These are phyloP conservation scores for Varecia variegata DNA, from an alignment of 2,797 vertebrate genomes.

Conservation along the genomic window DNA sequence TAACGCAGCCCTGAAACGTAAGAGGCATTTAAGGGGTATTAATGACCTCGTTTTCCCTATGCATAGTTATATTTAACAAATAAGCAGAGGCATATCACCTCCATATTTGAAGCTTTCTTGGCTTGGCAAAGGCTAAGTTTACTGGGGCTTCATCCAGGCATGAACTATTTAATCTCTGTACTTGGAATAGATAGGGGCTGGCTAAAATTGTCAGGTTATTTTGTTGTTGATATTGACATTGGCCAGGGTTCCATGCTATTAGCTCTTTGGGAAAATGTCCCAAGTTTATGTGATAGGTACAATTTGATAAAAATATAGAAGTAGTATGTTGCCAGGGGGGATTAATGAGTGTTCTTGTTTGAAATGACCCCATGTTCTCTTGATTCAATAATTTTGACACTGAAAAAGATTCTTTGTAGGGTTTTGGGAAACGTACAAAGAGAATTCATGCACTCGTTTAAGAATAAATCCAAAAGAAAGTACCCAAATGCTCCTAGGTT, in stretches of 20 bases:
- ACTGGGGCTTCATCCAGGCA: neutral
- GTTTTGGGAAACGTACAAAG: neutral
- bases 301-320: slow-evolving; percentile 12
- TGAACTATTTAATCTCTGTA: neutral
- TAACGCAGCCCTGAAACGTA: neutral
- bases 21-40: neutral
- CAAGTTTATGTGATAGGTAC: neutral
- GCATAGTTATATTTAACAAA: neutral
- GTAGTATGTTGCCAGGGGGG: neutral
- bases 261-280: neutral
- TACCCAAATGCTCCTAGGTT: neutral
- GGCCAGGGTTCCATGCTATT: neutral
- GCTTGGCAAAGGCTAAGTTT: neutral
- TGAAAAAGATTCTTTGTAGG: neutral
- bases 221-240: slow-evolving; percentile 41
- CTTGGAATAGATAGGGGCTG: neutral
- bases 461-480: neutral
- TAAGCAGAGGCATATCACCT: neutral
- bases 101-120: neutral
- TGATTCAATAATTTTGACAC: neutral
- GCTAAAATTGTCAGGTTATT: neutral
- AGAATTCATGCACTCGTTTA: neutral
- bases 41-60: neutral
- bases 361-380: slow-evolving; percentile 1
- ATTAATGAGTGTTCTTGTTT: neutral